Evolutionary conservation across 2,888 invertebrate species (phyloP), one percentile per base, ranked within the genome.

Genomic region (Therioaphis trifolii): DNA sequence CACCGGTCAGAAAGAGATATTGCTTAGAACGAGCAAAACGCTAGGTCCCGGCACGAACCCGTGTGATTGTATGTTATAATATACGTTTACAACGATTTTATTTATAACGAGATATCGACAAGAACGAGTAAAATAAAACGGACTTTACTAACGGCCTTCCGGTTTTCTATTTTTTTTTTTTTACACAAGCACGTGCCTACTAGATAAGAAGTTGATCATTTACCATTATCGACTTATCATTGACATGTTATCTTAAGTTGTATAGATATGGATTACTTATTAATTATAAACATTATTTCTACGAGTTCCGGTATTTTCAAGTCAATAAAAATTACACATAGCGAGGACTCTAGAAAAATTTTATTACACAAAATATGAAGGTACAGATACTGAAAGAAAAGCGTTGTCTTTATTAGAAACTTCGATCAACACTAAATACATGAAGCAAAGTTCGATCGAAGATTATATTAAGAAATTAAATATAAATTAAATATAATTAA

Each of bases 331-430:
- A 35, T 35, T 7, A 35, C 35, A 7, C 3, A 7, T 35, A 35
- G 35, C 35, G 35, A n/a, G n/a, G n/a, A 75, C 75, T 3, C 58
- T 71, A 69, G 52, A 79, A 55, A 55, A 1, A 69, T 58, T 71
- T 79, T 79, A 55, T 58, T 71, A 71, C 58, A 80, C 43, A 58
- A 68, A 58, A 71, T 69, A 80, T 80, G 69, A 52, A 69, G 69
- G 43, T 40, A 71, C 71, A 55, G 55, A 71, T 69, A 46, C 40
- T 75, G 49, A 84, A 75, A 43, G 66, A 40, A 84, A 77, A 55
- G 69, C 68, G 40, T 77, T 79, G 58, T 69, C 24, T 69, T 79
- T 79, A n/a, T 75, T 68, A 58, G 58, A 84, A 68, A 61, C 35
- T 46, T 75, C 49, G 63, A 43, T 63, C 52, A 74, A 74, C 74